Percentiles rank a stretch among this genome's conserved stretches.
These are phyloP conservation scores for Oreocharis arfaki DNA, from an alignment of 2,113 vertebrate species.

Conservation along the genomic window DNA sequence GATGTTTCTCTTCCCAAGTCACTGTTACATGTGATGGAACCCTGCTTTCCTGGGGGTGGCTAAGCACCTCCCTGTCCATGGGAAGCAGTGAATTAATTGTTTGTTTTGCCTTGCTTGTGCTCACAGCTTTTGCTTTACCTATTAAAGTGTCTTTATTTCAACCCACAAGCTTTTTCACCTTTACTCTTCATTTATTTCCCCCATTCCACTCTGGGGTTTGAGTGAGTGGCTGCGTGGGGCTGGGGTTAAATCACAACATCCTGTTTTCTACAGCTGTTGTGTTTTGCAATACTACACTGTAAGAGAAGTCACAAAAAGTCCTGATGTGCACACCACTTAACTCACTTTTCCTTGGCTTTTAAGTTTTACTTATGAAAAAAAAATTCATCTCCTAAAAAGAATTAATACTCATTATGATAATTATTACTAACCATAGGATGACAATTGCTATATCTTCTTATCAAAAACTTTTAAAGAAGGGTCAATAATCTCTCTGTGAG, in stretches of 20 bases:
- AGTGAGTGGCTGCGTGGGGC: not conserved
- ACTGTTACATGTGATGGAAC: not conserved
- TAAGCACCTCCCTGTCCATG: not conserved
- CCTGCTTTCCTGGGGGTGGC: not conserved
- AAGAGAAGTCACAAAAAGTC: not conserved
- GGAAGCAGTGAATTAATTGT: not conserved
- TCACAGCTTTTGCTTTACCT: not conserved
- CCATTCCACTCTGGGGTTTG: not conserved
- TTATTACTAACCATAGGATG: not conserved
- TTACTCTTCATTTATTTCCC: not conserved
- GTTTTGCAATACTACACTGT: not conserved
- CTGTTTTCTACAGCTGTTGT: not conserved
- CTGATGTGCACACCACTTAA: not conserved
- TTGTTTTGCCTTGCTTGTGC: not conserved
- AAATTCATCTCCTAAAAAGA: not conserved
- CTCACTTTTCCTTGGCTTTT: not conserved
- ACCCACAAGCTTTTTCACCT: not conserved
- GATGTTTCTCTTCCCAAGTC: not conserved
- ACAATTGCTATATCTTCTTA: not conserved
- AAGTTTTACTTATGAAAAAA: not conserved
- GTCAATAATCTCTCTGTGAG: not conserved
- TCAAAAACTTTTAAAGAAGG: not conserved
- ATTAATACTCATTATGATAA: not conserved
- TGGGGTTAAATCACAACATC: not conserved
- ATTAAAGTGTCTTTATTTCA: not conserved